Base-by-base conservation (phyloP, 2,797 vertebrate species). In the Alfaro cultratus region DNA sequence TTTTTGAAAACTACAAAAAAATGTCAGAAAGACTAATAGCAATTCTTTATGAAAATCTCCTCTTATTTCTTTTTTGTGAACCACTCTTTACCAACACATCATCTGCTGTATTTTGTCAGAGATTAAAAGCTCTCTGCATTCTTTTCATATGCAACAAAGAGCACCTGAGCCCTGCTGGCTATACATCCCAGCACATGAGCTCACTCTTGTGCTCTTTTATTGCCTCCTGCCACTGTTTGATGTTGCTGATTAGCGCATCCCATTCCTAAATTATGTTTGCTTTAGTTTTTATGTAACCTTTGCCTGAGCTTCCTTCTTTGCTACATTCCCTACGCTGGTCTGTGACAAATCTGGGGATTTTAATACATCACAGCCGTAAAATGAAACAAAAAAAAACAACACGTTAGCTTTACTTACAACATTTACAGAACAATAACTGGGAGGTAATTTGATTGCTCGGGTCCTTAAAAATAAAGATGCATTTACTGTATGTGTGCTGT, bases 391-490 rank as follows among this genome's bases (percentile, higher is more conserved):
- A 55, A 71, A 49, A 82, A 64, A 73, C 73, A 85, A 84, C 87
- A 82, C 39, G 84, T 80, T 76, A n/a, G 23, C 47, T 76, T 78
- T 41, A 73, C 75, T 83, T 75, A 47, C 8, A 73, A 73, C 81
- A 18, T 73, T 77, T 80, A 68, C 73, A 60, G 76, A 70, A 62
- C 74, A 74, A 72, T 80, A 51, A 74, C 43, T 75, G 6, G 70
- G 51, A 57, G 49, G 74, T 79, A 18, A 74, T 83, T 83, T 85
- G 80, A 82, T 88, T 79, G 76, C 76, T 72, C 23, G 73, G 60
- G 57, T 80, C 84, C 76, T 84, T 41, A 68, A 80, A 87, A 88
- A 77, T 85, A 47, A 45, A 82, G 82, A 88, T 88, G 82, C 86
- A 77, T 68, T 47, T 77, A 67, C 45, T 77, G 62, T 68, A 79